These are phyloP conservation scores for Fulica atra DNA, from an alignment of 2,113 vertebrate species.

Conservation along the genomic window DNA sequence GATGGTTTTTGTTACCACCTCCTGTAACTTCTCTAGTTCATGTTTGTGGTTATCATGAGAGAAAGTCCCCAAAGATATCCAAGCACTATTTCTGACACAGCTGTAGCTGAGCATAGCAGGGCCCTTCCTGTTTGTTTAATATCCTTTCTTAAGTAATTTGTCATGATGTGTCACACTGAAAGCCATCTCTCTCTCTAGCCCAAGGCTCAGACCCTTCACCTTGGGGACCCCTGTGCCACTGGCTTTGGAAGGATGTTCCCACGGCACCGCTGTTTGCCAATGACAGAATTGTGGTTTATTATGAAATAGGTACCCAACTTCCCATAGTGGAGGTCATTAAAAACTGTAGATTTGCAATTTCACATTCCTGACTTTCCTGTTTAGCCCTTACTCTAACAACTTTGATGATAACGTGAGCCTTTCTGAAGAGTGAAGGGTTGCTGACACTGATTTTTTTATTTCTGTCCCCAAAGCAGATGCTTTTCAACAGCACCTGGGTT, in stretches of 20 bases:
- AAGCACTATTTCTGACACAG: not conserved
- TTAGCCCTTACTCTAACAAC: not conserved
- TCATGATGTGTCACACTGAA: not conserved
- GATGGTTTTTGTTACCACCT: not conserved
- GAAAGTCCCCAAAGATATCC: not conserved
- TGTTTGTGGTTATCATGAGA: not conserved
- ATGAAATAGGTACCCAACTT: not conserved
- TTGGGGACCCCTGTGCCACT: not conserved
- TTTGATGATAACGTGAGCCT: not conserved
- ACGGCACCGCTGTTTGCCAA: fast-evolving
- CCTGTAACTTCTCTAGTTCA: not conserved
- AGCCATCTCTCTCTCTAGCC: not conserved
- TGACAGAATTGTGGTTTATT: not conserved
- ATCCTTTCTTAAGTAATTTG: not conserved
- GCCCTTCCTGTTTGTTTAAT: not conserved
- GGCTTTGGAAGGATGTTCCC: not conserved
- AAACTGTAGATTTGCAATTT: not conserved
- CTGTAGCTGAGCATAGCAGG: not conserved
- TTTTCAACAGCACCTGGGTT: not conserved
- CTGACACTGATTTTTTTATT: not conserved
- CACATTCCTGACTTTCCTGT: not conserved
- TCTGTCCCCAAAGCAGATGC: not conserved
- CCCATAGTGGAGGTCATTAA: not conserved
- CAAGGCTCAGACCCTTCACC: not conserved
- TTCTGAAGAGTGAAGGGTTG: not conserved